Base-by-base conservation (phyloP, 2,888 invertebrate genomes). In the Aspidiotus rigidus region DNA sequence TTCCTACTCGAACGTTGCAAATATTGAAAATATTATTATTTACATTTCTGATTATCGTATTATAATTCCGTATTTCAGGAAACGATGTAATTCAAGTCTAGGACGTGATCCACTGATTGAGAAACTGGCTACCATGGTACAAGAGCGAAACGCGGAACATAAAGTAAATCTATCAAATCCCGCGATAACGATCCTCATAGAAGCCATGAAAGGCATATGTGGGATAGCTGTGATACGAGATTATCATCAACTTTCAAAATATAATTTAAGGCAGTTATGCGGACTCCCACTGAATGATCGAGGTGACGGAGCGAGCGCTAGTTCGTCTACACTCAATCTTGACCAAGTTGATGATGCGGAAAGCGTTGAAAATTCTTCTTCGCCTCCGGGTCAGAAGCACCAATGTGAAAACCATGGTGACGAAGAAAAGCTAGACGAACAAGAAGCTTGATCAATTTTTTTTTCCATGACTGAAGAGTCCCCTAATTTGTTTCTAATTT, bases 121-220 rank as follows among this genome's bases (percentile, higher is more conserved):
- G 72, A 82, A 84, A 72, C 77, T 94, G 40, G 92, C 90, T 0
- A 84, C 85, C 15, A 79, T 89, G 73, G 85, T 94, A 60, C 79
- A 82, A 3, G 79, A 84, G 57, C 85, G 86, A 75, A 88, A 89
- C 78, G 78, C 83, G 0, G 82, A 83, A 44, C 90, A 92, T 77
- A 87, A 85, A 77, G 91, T 89, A 1, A 86, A 93, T 79, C 80
- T 93, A 72, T 87, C 86, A 75, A 83, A 84, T 76, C 88, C 94
- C 10, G 84, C 89, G 71, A 79, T 88, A 53, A 86, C 90, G 7
- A 83, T 96, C 63, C 81, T 93, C 72, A 85, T 94, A 42, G 94
- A 96, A 81, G 81, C 94, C 57, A 84, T 95, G 62, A 86, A 88
- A 75, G 86, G 85, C 39, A 83, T 88, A 74, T 92, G 91, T 74